These are phyloP conservation scores for Schizothorax lantsangensis DNA, from an alignment of 2,797 vertebrate genomes.

Conservation along the genomic window DNA sequence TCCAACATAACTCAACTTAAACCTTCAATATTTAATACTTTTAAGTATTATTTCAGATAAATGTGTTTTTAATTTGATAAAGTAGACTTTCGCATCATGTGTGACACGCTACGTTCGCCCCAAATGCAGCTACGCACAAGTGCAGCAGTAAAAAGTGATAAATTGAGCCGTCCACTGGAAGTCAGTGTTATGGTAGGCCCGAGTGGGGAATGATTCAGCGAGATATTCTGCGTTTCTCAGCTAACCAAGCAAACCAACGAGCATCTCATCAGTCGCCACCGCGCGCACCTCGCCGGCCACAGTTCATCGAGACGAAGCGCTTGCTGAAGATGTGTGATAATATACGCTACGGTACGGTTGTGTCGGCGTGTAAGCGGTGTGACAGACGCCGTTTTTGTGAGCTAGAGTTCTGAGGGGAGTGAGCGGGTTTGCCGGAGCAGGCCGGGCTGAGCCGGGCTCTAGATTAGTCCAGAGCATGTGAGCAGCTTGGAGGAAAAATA, in stretches of 20 bases:
- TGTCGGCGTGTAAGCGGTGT: conserved; percentile 53
- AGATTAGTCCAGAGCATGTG: conserved; percentile 66
- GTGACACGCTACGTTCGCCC: conserved; percentile 36
- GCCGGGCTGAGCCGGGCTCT: conserved; percentile 78
- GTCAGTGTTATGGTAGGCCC: conserved; percentile 74
- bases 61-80: neutral
- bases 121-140: conserved; percentile 48
- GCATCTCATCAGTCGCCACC: conserved; percentile 35
- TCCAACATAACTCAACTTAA: neutral
- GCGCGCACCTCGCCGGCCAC: neutral
- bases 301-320: neutral
- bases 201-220: conserved; percentile 83
- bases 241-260: conserved; percentile 65
- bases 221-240: conserved; percentile 77
- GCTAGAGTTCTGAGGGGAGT: conserved; percentile 52
- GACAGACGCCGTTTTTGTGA: conserved; percentile 43
- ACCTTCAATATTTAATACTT: neutral
- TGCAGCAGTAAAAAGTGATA: conserved; percentile 60
- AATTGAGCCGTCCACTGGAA: conserved; percentile 67
- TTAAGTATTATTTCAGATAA: neutral
- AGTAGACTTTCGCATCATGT: neutral
- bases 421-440: conserved; percentile 65
- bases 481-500: conserved; percentile 60
- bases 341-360: conserved; percentile 19
- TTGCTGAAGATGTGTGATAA: conserved; percentile 17